Evolutionary conservation across 2,797 vertebrate genomes (phyloP), one percentile per base, ranked within the genome.

Genomic region (Gymnoscopelus braueri): DNA sequence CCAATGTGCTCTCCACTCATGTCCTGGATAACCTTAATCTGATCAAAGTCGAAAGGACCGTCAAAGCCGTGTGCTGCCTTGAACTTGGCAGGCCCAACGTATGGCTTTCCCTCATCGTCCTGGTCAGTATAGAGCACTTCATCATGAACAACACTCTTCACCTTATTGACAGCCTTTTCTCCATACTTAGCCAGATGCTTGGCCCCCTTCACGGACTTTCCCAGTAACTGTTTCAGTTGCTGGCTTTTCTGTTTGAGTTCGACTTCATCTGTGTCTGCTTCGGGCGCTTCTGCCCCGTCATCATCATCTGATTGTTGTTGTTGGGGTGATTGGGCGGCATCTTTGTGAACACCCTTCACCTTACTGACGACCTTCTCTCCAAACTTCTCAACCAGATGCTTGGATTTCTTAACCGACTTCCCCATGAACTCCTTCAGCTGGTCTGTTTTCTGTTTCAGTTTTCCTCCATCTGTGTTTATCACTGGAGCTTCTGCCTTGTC

Each of bases 41-140:
- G 97, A 79, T 99, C 98, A 80, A 99, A 99, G 92, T 99, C 98
- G n/a, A 96, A 99, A 1, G 98, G 97, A 69, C 98, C 98, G 91
- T 99, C 99, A 90, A 99, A 97, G 84, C 98, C 96, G 85, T 99
- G 98, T 0, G 97, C 98, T 6, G 96, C 98, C 92, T 99, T 99
- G 87, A 99, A 99, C 88, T 99, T 99, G 73, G 96, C 97, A 0
- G 95, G 97, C 79, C 98, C 89, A n/a, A 97, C 99, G 86, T 99
- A 99, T 0, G 98, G 98, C 98, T 98, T 99, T 29, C 98, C 98
- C 89, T 99, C 98, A 65, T 99, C 98, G 32, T 99, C 98, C 80
- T 94, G 97, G 89, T 99, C 98, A 23, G 95, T 98, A 65, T 99
- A 97, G 39, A 44, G 9, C 7, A 44, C 39, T 2, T 44, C 39